Conservation (phyloP, 2,797 vertebrate genomes). For the Gambusia yucatana region DNA sequence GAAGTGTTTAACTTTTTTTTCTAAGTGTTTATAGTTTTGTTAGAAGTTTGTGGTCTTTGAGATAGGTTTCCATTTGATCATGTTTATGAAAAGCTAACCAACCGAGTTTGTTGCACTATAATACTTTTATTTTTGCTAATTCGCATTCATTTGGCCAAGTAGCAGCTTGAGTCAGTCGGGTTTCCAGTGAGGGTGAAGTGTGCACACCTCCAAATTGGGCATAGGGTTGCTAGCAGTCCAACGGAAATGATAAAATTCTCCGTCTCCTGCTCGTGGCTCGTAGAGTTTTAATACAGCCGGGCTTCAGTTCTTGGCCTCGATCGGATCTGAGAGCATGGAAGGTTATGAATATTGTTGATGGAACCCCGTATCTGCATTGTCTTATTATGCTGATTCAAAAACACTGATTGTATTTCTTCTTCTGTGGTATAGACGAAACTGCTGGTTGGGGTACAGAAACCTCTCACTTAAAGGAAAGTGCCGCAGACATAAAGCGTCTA, state of each 20-base stretch:
- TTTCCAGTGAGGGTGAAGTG: neutral
- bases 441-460: neutral
- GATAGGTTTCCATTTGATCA: constrained; percentile 1
- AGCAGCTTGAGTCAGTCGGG: neutral
- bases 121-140: neutral
- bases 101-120: constrained; percentile 10
- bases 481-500: neutral
- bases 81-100: constrained; percentile 3
- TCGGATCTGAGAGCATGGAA: neutral
- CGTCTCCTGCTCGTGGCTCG: neutral
- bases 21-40: neutral
- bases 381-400: neutral
- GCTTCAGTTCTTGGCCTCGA: neutral
- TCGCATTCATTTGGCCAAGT: neutral
- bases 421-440: neutral
- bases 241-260: neutral
- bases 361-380: neutral
- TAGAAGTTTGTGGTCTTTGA: constrained; percentile 18
- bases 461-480: neutral
- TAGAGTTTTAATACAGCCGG: neutral
- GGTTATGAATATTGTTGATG: neutral
- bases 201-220: neutral
- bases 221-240: neutral
- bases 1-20: constrained; percentile 45
- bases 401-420: neutral